Conservation (phyloP, 2,797 vertebrate species). For the Martes flavigula region DNA sequence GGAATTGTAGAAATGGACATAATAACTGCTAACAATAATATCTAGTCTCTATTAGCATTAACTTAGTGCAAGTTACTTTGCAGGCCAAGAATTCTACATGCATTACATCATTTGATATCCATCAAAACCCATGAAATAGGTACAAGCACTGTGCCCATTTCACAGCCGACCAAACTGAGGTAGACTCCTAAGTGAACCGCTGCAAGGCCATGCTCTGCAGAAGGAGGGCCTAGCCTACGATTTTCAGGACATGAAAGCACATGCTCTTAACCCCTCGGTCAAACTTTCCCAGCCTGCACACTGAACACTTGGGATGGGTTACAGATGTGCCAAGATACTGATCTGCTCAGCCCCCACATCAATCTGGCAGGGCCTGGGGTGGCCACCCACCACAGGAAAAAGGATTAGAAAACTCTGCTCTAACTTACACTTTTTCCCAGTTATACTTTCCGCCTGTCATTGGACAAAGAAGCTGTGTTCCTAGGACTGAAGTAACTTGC, state of each 20-base stretch:
- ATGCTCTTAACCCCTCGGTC: background rate
- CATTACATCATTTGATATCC: background rate
- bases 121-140: background rate
- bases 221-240: background rate
- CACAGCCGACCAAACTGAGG: background rate
- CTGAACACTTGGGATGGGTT: no score
- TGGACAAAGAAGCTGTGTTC: background rate
- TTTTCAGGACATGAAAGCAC: background rate
- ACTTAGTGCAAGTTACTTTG: background rate
- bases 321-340: background rate
- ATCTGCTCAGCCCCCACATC: background rate
- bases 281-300: background rate
- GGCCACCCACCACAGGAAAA: background rate
- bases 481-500: background rate
- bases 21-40: background rate
- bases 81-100: background rate
- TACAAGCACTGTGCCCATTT: background rate
- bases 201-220: background rate
- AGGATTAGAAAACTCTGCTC: background rate
- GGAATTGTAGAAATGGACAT: background rate
- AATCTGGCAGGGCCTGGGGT: background rate
- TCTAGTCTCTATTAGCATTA: background rate
- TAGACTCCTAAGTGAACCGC: background rate
- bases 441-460: background rate
- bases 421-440: background rate